Evolutionary conservation across 53 echinoderm and acorn worm genomes (phyloP).

Genomic region (Apostichopus leukothele): DNA sequence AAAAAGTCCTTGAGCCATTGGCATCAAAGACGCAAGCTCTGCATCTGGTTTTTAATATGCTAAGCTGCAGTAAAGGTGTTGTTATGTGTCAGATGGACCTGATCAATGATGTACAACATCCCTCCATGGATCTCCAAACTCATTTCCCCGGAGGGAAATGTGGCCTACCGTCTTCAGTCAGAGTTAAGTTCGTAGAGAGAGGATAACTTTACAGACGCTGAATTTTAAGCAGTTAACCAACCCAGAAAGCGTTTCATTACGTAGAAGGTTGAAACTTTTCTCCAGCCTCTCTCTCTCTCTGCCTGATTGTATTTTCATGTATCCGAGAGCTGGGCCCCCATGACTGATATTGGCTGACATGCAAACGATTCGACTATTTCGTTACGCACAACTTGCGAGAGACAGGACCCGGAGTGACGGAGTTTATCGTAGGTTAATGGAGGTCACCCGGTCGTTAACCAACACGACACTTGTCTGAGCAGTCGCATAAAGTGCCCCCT

Average conservation of each 20-base stretch:
- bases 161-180: background rate
- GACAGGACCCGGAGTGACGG: background rate
- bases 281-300: background rate
- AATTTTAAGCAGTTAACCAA: constrained; percentile 44
- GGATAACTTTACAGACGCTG: constrained; percentile 15
- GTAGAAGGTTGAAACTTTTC: constrained; percentile 29
- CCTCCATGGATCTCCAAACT: background rate
- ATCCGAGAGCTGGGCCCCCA: constrained; percentile 13
- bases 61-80: background rate
- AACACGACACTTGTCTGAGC: background rate
- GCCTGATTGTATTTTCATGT: background rate
- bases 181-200: background rate
- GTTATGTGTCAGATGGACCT: background rate
- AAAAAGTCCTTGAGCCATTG: no score
- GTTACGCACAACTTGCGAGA: constrained; percentile 19
- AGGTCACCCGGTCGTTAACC: constrained; percentile 1
- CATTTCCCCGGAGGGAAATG: constrained; percentile 27
- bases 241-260: constrained; percentile 43
- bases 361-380: constrained; percentile 28
- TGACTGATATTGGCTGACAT: constrained; percentile 46
- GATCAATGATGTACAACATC: constrained; percentile 4
- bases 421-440: constrained; percentile 14
- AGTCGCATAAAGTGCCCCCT: constrained; percentile 12
- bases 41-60: background rate
- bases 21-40: no score